phyloP scores from a whole-genome alignment of 1,140 invertebrate species.

The Trichonephila inaurata region DNA sequence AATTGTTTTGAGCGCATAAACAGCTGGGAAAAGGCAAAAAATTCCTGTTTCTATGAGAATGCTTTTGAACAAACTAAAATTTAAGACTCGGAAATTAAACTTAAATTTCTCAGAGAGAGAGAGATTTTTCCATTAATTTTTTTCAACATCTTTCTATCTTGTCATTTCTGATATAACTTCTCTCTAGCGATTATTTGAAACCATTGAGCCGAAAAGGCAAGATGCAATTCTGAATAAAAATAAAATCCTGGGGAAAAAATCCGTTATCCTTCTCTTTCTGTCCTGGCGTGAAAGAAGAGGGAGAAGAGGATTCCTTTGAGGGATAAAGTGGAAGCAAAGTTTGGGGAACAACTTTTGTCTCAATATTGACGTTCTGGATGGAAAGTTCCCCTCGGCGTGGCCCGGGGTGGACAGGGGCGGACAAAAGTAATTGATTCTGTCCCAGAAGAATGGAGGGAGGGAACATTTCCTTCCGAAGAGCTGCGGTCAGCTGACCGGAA shows the following conservation, averaged over 20 bases:
- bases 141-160: background rate
- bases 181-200: background rate
- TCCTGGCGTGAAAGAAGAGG: background rate
- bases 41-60: too few relatives aligned
- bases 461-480: conserved; percentile 9
- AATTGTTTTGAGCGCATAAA: too few relatives aligned
- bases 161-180: background rate
- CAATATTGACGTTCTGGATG: conserved; percentile 35
- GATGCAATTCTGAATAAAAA: background rate
- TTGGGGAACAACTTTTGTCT: conserved; percentile 32
- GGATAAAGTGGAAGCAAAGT: conserved; percentile 17
- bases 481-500: conserved; percentile 19
- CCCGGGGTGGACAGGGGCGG: background rate
- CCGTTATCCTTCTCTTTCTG: background rate
- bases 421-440: conserved; percentile 33
- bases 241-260: background rate
- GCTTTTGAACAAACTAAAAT: too few relatives aligned
- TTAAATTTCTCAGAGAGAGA: too few relatives aligned
- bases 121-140: background rate
- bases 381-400: background rate
- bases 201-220: background rate
- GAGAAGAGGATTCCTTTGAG: conserved; percentile 2
- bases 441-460: background rate
- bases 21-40: too few relatives aligned
- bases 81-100: too few relatives aligned